Percentiles rank a stretch among this genome's conserved stretches.
Conservation (phyloP, 2,113 vertebrate genomes). For the Pampusana beccarii region DNA sequence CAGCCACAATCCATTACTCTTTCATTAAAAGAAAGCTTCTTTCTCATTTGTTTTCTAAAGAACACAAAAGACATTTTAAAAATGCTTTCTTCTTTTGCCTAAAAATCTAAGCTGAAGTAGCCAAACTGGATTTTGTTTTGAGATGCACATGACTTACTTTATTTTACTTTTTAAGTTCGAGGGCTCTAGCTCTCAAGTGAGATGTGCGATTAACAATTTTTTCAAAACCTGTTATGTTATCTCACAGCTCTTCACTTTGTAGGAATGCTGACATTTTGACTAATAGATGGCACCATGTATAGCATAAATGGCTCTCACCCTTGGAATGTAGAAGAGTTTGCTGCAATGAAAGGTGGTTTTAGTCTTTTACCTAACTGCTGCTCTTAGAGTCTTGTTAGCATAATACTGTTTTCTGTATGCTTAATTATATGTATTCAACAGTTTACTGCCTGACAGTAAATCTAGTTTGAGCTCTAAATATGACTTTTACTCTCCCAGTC, state of each 20-base stretch:
- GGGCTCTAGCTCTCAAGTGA: not conserved
- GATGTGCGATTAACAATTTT: not conserved
- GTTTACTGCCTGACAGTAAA: slow-evolving; percentile 4
- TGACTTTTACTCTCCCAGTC: not conserved
- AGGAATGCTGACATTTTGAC: not conserved
- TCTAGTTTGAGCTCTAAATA: not conserved
- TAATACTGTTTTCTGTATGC: not conserved
- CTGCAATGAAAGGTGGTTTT: not conserved
- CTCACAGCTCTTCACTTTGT: not conserved
- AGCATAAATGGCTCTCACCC: not conserved
- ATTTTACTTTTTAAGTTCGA: not conserved
- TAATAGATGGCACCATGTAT: not conserved
- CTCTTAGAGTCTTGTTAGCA: not conserved
- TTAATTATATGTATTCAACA: not conserved
- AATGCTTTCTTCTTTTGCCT: not conserved
- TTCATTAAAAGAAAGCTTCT: not conserved
- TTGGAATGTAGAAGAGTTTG: not conserved
- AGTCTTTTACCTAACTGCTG: not conserved
- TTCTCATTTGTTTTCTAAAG: not conserved
- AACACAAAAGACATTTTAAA: not conserved
- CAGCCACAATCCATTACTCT: not conserved
- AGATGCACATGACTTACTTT: not conserved
- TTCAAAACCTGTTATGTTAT: not conserved
- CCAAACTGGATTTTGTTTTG: not conserved
- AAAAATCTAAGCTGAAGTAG: not conserved